Evolutionary conservation across 2,797 vertebrate genomes (phyloP), one percentile per base, ranked within the genome.

Genomic region (Decapterus maruadsi): DNA sequence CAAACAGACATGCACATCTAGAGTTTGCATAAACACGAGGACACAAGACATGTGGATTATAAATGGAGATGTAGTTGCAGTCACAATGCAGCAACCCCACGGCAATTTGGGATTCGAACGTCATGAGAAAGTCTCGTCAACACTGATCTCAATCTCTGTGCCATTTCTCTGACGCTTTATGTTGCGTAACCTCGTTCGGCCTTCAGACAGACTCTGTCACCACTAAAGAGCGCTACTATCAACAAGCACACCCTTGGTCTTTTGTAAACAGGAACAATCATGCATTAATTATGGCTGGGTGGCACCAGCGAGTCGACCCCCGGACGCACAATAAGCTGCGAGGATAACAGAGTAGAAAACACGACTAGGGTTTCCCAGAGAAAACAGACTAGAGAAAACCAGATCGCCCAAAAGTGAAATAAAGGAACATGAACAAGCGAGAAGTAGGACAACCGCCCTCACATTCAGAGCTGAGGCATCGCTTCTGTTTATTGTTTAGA

Each of bases 231-330:
- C 65, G 20, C 51, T 64, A 72, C 66, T 72, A 79, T 43, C 54
- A 55, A 71, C 48, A 73, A 20, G 62, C 75, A 42, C 46, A 63
- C n/a, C 5, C 22, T n/a, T 2, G 2, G 36, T 19, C 46, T 38
- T 46, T 20, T 62, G 34, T 29, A 55, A 42, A 65, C 55, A 51
- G 59, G 40, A 57, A 26, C 66, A 62, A 19, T 63, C 55, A 58
- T 64, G 43, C 36, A 80, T 79, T 75, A 58, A 80, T 81, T 68
- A 86, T 77, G 63, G 48, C 51, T 61, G 55, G 43, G 43, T 69
- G 68, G 74, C 63, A 42, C 34, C 29, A 54, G 43, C 64, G 80
- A 60, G 22, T 57, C n/a, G 19, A 65, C 26, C 31, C 60, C 0
- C 34, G n/a, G 66, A 40, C 70, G 31, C 55, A 46, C 42, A 50